phyloP scores from a whole-genome alignment of 2,113 vertebrate species.

The Erythrocercus mccallii region DNA sequence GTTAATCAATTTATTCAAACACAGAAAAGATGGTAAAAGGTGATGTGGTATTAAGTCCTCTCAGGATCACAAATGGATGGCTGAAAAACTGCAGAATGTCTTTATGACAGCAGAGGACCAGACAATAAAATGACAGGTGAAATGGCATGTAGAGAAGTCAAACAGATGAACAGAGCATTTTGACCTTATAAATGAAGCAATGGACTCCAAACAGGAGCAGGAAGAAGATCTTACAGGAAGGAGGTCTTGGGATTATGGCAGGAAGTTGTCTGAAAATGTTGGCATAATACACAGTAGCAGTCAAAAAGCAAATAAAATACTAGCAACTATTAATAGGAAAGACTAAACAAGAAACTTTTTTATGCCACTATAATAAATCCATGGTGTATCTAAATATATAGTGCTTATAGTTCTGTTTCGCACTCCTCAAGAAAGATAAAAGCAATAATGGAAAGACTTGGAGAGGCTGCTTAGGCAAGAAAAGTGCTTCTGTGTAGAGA shows the following conservation, averaged over 20 bases:
- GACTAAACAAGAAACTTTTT: not conserved
- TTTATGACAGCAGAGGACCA: not conserved
- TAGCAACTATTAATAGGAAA: not conserved
- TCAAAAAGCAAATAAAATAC: not conserved
- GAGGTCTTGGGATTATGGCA: not conserved
- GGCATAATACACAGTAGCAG: not conserved
- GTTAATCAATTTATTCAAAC: not conserved
- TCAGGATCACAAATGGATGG: not conserved
- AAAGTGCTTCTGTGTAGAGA: not conserved
- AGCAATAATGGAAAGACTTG: not conserved
- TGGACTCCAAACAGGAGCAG: not conserved
- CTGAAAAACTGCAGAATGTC: not conserved
- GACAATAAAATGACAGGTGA: not conserved
- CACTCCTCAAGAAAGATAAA: not conserved
- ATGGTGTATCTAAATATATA: not conserved
- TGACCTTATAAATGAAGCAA: not conserved
- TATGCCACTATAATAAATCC: not conserved
- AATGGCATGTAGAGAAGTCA: not conserved
- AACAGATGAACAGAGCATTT: not conserved
- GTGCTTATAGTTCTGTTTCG: not conserved
- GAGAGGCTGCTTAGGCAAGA: not conserved
- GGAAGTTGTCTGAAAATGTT: not conserved
- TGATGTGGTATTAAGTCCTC: not conserved
- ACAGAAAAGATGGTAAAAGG: not conserved
- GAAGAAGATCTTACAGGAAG: not conserved